Base-by-base conservation (phyloP, 2,888 invertebrate genomes). In the Muschampia plurimacula region DNA sequence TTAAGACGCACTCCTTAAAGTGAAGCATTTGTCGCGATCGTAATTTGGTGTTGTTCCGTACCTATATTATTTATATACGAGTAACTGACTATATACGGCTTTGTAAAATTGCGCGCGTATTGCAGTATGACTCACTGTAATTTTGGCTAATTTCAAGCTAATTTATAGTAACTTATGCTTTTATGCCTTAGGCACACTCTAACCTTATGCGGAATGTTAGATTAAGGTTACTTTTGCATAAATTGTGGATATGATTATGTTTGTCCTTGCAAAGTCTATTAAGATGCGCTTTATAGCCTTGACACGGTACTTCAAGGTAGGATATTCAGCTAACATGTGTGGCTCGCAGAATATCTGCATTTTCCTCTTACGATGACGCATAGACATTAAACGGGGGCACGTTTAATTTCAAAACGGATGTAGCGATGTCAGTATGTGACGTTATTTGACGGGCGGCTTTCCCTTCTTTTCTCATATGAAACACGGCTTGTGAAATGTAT, bases 1-100 rank as follows among this genome's bases (percentile, higher is more conserved):
- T 92, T 91, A 90, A 88, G 90, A 84, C 87, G 84, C 84, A 83
- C 84, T 86, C 85, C 90, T 90, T 90, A 86, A 89, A 91, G 90
- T 90, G 86, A 89, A 86, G 85, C 86, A 88, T 88, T 90, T 88
- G 68, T 81, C 78, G 64, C 65, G 57, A 46, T 63, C 15, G 64
- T 49, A 52, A 63, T 71, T 65, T 12, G 22, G 41, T 41, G 41
- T 10, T 15, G 8, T 59, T 12, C 59, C 28, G 32, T 59, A 28
- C 59, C 28, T 59, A 32, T 52, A 52, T 3, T 44, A 44, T 13
- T 39, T 4, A 8, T 39, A 39, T 39, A 39, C 5, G 39, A 39
- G 8, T 39, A 39, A 39, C 39, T 6, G 4, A 5, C 2, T 39
- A 39, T 39, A 39, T 46, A 2, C 12, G 12, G 46, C 13, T 49